Percentiles rank a stretch among this genome's conserved stretches.
Conservation (phyloP, 2,113 vertebrate genomes). For the Prolemur simus region DNA sequence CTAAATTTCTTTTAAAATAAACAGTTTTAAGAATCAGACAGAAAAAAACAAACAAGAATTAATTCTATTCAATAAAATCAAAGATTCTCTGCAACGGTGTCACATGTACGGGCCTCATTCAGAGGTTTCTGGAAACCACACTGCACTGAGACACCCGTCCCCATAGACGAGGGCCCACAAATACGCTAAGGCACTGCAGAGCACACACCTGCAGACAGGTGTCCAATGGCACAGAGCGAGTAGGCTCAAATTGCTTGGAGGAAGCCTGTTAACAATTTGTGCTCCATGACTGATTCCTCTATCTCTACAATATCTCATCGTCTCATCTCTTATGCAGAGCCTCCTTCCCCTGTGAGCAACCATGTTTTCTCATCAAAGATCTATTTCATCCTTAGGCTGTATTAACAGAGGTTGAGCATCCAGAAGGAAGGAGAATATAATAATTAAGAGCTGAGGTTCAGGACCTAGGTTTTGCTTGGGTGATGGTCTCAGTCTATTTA, state of each 20-base stretch:
- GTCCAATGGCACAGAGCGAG: background rate
- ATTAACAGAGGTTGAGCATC: background rate
- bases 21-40: background rate
- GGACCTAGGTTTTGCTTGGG: background rate
- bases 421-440: background rate
- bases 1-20: background rate
- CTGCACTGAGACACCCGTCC: background rate
- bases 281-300: background rate
- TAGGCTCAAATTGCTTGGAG: background rate
- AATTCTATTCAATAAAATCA: background rate
- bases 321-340: background rate
- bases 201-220: background rate
- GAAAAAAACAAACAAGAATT: background rate
- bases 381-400: background rate
- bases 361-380: background rate
- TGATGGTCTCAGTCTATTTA: background rate
- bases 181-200: background rate
- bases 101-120: background rate
- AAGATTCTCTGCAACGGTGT: background rate
- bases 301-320: background rate
- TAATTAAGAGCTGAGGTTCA: background rate
- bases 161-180: fast-evolving
- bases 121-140: background rate
- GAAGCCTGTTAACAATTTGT: background rate
- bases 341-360: background rate